Evolutionary conservation across 2,797 vertebrate species (phyloP).

Genomic region (Mionectes olivaceus): DNA sequence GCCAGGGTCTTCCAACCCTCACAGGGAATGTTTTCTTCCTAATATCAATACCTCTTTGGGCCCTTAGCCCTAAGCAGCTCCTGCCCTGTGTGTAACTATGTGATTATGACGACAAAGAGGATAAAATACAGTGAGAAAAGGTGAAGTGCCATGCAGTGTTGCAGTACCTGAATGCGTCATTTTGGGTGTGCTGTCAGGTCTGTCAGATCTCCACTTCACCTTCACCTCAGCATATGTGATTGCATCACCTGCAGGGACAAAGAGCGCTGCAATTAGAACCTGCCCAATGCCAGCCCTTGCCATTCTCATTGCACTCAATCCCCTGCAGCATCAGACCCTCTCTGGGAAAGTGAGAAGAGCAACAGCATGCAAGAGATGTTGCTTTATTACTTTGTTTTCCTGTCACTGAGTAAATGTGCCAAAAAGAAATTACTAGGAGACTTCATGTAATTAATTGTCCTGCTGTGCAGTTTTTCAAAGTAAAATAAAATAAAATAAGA

Average conservation of each 20-base stretch:
- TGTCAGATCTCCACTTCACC: not conserved
- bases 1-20: not conserved
- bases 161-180: not conserved
- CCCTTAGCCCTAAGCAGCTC: not conserved
- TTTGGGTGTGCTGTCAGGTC: not conserved
- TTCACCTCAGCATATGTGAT: not conserved
- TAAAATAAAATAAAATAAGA: not conserved
- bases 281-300: not conserved
- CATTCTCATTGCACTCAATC: not conserved
- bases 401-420: not conserved
- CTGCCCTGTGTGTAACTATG: not conserved
- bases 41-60: not conserved
- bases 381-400: accelerated
- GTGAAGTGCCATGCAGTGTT: not conserved
- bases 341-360: not conserved
- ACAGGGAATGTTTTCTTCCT: too few species aligned
- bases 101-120: not conserved
- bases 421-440: not conserved
- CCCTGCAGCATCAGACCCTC: not conserved
- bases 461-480: not conserved
- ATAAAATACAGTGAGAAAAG: not conserved
- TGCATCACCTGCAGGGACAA: not conserved
- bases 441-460: not conserved
- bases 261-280: not conserved
- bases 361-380: not conserved